Conservation (phyloP, 2,888 invertebrate species). For the Epinotia brunnichana region DNA sequence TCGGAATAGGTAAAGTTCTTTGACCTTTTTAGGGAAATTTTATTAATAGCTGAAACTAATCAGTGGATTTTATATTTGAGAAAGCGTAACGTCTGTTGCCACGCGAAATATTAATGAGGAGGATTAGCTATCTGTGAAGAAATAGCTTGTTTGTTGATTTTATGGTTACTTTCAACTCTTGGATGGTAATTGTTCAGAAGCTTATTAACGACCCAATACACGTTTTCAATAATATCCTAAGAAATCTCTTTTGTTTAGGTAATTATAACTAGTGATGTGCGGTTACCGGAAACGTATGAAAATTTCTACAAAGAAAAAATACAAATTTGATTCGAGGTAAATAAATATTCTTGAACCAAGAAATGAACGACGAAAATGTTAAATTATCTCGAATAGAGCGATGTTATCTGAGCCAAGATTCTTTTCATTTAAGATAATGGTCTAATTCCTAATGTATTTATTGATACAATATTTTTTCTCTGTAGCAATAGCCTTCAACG, state of each 20-base stretch:
- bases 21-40: constrained; percentile 12
- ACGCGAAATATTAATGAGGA: background rate
- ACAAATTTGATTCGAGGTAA: no score
- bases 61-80: constrained; percentile 5
- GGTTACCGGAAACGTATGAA: no score
- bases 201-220: background rate
- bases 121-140: constrained; percentile 3
- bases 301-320: no score
- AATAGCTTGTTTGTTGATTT: constrained; percentile 10
- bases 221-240: background rate
- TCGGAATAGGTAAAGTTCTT: constrained; percentile 27
- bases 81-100: constrained; percentile 17
- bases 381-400: no score
- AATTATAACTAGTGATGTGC: background rate
- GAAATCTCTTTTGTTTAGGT: background rate
- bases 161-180: constrained; percentile 3
- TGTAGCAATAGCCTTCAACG: no score
- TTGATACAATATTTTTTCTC: no score
- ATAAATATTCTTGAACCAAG: no score
- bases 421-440: no score
- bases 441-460: no score
- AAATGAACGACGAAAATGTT: no score
- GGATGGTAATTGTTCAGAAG: constrained; percentile 2
- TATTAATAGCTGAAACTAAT: constrained; percentile 31
- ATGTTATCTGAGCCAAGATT: no score